Evolutionary conservation across 2,797 vertebrate genomes (phyloP).

Genomic region (Thripadectes ignobilis): DNA sequence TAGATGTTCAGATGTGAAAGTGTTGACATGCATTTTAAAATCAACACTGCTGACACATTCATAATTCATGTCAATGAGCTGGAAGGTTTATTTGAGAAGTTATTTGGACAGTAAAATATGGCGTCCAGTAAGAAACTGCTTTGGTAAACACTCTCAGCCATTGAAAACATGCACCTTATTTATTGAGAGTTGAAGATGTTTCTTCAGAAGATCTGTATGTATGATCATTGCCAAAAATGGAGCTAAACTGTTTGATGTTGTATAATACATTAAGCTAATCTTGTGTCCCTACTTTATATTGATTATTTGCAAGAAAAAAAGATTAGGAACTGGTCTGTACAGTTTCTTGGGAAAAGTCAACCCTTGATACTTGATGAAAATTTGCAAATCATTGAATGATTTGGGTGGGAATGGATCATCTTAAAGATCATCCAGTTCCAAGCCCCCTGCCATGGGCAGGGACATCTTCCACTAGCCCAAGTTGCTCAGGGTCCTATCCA

Average conservation of each 20-base stretch:
- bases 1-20: constrained; percentile 69
- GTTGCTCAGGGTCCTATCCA: background rate
- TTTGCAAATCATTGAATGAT: background rate
- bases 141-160: background rate
- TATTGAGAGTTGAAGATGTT: background rate
- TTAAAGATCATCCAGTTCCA: background rate
- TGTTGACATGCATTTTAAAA: constrained; percentile 65
- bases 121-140: constrained; percentile 6
- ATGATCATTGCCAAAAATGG: background rate
- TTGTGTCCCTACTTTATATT: background rate
- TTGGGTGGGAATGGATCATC: background rate
- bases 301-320: background rate
- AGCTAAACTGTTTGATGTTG: background rate
- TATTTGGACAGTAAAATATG: constrained; percentile 14
- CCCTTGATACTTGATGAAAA: background rate
- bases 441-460: accelerated
- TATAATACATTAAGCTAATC: background rate
- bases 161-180: background rate
- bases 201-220: background rate
- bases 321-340: background rate
- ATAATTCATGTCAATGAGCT: constrained; percentile 56
- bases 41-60: constrained; percentile 42
- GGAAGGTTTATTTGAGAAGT: constrained; percentile 31
- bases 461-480: background rate
- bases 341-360: background rate